Evolutionary conservation across 1,140 invertebrate genomes (phyloP).

Genomic region (Ceratina calcarata): DNA sequence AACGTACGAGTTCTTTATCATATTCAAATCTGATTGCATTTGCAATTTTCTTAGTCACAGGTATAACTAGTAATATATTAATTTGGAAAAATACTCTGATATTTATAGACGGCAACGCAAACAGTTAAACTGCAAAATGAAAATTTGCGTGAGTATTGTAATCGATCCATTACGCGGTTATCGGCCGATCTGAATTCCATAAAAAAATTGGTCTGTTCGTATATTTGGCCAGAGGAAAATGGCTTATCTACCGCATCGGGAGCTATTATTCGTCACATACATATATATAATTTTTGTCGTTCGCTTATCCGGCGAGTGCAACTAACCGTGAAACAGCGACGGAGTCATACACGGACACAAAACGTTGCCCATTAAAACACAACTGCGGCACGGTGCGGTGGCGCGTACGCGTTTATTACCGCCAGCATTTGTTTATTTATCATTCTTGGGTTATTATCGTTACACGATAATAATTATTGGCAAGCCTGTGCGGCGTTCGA

Average conservation of each 20-base stretch:
- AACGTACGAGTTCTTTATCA: too few species aligned
- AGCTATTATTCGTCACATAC: constrained; percentile 7
- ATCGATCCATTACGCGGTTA: not conserved
- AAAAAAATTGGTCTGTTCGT: not conserved
- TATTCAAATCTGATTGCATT: too few species aligned
- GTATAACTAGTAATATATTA: too few species aligned
- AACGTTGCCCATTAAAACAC: constrained; percentile 15
- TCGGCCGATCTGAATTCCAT: not conserved
- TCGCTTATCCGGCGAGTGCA: constrained; percentile 23
- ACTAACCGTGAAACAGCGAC: constrained; percentile 3
- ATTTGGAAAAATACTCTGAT: too few species aligned
- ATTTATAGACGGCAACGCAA: too few species aligned
- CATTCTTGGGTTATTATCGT: constrained; percentile 13
- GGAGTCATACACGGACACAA: not conserved
- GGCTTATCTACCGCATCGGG: constrained; percentile 16
- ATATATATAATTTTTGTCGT: not conserved
- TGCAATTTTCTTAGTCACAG: too few species aligned
- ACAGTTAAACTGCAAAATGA: too few species aligned
- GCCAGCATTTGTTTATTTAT: constrained; percentile 12
- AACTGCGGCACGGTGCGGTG: not conserved
- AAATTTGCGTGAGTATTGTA: too few species aligned
- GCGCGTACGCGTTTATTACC: not conserved
- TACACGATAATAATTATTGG: constrained; percentile 34
- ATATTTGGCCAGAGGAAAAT: not conserved
- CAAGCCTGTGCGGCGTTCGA: constrained; percentile 2